phyloP scores from a whole-genome alignment of 2,888 invertebrate species.

The Drosophila melanosoma region DNA sequence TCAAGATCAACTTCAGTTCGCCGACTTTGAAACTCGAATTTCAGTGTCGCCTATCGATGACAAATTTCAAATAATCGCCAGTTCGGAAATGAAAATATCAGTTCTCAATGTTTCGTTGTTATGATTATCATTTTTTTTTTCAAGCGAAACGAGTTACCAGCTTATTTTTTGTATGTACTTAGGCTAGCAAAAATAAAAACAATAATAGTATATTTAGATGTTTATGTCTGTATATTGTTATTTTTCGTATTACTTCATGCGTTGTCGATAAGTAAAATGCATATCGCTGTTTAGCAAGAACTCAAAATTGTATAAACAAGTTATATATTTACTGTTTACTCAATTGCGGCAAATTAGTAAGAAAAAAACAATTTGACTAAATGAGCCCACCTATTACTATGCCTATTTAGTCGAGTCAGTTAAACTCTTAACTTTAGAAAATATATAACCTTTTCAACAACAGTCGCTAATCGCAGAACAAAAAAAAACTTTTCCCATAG shows the following conservation, averaged over 20 bases:
- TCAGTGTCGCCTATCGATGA: constrained; percentile 60
- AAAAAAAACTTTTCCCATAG: constrained; percentile 57
- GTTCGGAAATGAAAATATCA: constrained; percentile 38
- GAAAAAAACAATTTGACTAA: not conserved
- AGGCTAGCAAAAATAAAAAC: not conserved
- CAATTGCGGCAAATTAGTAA: constrained; percentile 40
- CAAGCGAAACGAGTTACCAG: constrained; percentile 20
- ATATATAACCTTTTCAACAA: constrained; percentile 51
- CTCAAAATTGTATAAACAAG: constrained; percentile 29
- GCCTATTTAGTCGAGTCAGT: constrained; percentile 25
- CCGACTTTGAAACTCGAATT: constrained; percentile 53
- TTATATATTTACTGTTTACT: constrained; percentile 41
- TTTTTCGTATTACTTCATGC: not conserved
- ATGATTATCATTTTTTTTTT: constrained; percentile 10
- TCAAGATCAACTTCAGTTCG: constrained; percentile 37
- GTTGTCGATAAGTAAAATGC: constrained; percentile 20
- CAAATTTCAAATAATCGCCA: constrained; percentile 67
- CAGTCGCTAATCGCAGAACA: constrained; percentile 2
- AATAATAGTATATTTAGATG: not conserved
- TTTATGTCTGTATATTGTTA: not conserved
- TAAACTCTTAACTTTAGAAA: constrained; percentile 31
- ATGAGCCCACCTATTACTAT: not conserved
- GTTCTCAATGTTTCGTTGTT: constrained; percentile 19
- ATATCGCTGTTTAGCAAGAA: constrained; percentile 42
- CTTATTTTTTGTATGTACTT: not conserved